Evolutionary conservation across 2,797 vertebrate genomes (phyloP), one percentile per base, ranked within the genome.

Genomic region (Phoeniculus purpureus): DNA sequence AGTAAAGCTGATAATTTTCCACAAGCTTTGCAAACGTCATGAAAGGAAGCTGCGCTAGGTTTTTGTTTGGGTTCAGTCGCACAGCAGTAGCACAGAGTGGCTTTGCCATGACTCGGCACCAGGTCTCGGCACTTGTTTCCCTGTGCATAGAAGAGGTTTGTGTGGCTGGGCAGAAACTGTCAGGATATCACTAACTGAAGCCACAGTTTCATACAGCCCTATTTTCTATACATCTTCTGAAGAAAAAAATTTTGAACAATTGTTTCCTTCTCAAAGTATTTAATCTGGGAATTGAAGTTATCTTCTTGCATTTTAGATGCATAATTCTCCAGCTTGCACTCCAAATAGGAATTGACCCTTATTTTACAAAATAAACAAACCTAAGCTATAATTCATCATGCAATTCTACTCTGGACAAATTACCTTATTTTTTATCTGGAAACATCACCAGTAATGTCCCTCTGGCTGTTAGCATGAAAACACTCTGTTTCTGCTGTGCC

Each of bases 51-150:
- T 51, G 78, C 74, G 51, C 3, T 15, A 55, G 65, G 60, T 22
- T 21, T 72, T 54, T 47, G n/a, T 21, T 45, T 15, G 61, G 60
- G 17, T 61, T 51, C 43, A 68, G 5, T 1, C 10, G 23, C 26
- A 22, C 12, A 78, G 45, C 43, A 71, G 27, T 16, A 71, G 66
- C 62, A 19, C 45, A 43, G 62, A 88, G 21, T 0, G 0, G 23
- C 2, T 1, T 5, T 26, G 25, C 43, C 0, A 2, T 15, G 32
- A 14, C 8, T 16, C 40, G 13, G 29, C 19, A n/a, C 4, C 66
- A 34, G 34, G 25, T 32, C 65, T 84, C 17, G 56, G 40, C 43
- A 15, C 43, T 12, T 40, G 16, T 20, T 64, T 18, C 20, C 26
- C 27, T 1, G 3, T 6, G 34, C 54, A 40, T 48, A 62, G 27